Percentiles rank a stretch among this genome's conserved stretches.
These are phyloP conservation scores for Mus pahari DNA, from an alignment of 2,113 vertebrate genomes.

Conservation along the genomic window DNA sequence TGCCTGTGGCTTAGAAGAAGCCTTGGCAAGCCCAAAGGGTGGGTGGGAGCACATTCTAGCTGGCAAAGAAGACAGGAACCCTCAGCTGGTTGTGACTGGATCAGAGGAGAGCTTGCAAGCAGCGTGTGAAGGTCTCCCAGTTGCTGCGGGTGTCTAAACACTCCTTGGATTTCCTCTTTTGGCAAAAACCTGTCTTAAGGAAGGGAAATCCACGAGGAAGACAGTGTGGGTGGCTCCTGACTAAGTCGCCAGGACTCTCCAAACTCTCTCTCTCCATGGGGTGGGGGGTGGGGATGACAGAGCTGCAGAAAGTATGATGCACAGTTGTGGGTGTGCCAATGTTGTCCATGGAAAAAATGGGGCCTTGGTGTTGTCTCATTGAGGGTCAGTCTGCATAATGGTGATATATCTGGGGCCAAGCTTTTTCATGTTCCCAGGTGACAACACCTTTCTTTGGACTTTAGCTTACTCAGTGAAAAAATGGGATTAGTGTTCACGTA, in stretches of 20 bases:
- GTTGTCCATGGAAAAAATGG: background rate
- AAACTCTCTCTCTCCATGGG: background rate
- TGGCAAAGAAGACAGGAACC: background rate
- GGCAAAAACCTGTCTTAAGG: background rate
- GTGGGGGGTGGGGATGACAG: background rate
- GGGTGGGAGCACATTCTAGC: background rate
- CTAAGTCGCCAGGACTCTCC: background rate
- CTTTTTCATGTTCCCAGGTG: background rate
- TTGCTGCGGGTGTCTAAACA: background rate
- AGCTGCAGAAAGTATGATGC: background rate
- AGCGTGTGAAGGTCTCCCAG: background rate
- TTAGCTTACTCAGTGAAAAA: constrained; percentile 1
- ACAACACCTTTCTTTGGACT: background rate
- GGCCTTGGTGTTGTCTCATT: background rate
- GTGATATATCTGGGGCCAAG: background rate
- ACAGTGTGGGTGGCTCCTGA: background rate
- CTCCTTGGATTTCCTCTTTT: background rate
- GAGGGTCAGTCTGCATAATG: background rate
- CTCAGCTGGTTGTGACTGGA: background rate
- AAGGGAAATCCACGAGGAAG: background rate
- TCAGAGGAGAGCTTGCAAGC: background rate
- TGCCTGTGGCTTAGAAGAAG: background rate
- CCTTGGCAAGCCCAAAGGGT: background rate
- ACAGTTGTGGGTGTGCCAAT: background rate
- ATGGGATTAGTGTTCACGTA: background rate